phyloP scores from a whole-genome alignment of 1,140 invertebrate genomes.

The Eumaeus atala region DNA sequence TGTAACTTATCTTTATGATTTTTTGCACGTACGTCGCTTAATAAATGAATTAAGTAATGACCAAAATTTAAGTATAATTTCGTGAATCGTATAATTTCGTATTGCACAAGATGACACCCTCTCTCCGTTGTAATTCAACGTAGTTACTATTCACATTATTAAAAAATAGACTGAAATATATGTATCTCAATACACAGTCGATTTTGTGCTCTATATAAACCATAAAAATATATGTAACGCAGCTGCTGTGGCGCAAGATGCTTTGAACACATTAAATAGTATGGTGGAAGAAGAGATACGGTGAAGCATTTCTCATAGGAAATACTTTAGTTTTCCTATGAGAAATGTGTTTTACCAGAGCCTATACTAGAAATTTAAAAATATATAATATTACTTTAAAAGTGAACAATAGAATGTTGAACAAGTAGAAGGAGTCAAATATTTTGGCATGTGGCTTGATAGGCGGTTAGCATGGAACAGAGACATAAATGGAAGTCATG shows the following conservation, averaged over 20 bases:
- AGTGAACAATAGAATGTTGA: no score
- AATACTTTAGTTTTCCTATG: no score
- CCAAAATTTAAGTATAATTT: not conserved
- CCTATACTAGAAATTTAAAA: no score
- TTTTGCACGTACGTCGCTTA: no score
- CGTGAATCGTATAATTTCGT: not conserved
- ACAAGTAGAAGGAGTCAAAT: no score
- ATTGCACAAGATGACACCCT: not conserved
- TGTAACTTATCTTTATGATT: no score
- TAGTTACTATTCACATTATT: not conserved
- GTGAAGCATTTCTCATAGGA: no score
- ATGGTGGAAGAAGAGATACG: not conserved
- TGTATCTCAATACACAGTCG: not conserved
- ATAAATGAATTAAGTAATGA: not conserved
- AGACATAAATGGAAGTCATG: no score
- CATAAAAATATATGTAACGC: not conserved
- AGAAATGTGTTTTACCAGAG: no score
- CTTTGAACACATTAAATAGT: not conserved
- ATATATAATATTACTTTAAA: no score
- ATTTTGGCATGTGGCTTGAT: no score
- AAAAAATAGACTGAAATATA: not conserved
- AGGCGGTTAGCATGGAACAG: no score
- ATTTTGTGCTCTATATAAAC: not conserved
- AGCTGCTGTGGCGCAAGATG: not conserved
- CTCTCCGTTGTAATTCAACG: not conserved